These are phyloP conservation scores for Corythoichthys intestinalis DNA, from an alignment of 2,113 vertebrate species.

Conservation along the genomic window DNA sequence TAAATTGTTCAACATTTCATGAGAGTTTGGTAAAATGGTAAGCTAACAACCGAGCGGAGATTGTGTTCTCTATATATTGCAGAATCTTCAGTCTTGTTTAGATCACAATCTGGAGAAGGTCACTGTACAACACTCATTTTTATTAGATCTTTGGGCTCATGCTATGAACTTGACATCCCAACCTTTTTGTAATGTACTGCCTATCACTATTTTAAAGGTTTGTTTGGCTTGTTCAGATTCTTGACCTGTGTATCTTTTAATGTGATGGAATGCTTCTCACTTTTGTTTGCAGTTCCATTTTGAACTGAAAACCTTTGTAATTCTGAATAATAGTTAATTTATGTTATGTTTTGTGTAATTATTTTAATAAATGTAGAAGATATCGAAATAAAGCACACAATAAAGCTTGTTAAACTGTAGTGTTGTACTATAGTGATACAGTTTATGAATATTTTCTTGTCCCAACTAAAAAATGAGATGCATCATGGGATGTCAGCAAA, in stretches of 20 bases:
- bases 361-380: conserved; percentile 37
- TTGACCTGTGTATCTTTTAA: background rate
- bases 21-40: conserved; percentile 14
- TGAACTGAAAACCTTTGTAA: conserved; percentile 45
- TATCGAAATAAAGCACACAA: conserved; percentile 35
- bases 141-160: background rate
- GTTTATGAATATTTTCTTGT: background rate
- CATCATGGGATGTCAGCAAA: too few relatives aligned
- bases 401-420: conserved; percentile 22
- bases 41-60: conserved; percentile 11
- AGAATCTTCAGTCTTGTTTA: conserved; percentile 7
- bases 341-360: conserved; percentile 31
- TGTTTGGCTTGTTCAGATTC: background rate
- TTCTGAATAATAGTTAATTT: conserved; percentile 43
- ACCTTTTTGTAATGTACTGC: background rate
- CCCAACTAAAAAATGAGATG: too few relatives aligned
- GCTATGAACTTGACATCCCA: background rate
- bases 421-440: background rate
- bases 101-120: background rate
- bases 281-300: conserved; percentile 22
- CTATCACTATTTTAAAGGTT: background rate
- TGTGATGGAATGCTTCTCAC: background rate
- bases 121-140: background rate
- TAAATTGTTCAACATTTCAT: conserved; percentile 15
- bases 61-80: background rate